Base-by-base conservation (phyloP, 2,888 invertebrate genomes). In the Melanostoma mellinum region DNA sequence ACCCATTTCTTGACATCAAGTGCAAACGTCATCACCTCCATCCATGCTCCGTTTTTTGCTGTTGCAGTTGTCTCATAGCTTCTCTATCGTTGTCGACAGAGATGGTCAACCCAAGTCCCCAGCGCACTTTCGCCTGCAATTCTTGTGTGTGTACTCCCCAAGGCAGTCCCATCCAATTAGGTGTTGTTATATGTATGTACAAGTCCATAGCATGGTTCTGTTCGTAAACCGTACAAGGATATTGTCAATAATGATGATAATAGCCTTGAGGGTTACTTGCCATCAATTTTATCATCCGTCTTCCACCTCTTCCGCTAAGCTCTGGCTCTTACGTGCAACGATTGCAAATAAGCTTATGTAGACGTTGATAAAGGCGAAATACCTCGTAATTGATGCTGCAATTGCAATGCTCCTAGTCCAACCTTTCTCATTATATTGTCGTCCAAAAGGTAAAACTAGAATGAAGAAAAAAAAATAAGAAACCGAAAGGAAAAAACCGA, bases 191-290 rank as follows among this genome's bases (percentile, higher is more conserved):
- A 72, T 75, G 78, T 63, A 38, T 38, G 20, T 20, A 20, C 20
- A 20, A 50, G 63, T 74, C 82, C 78, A 72, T 48, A 46, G 55
- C 60, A 67, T 74, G 73, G 38, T 36, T 63, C 63, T 60, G 68
- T 69, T 58, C 73, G 77, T 82, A 77, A 46, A 73, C 78, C 73
- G 82, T 78, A 82, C 78, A 82, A 82, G 73, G 73, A 82, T 82
- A 82, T 78, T 82, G 82, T 78, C 82, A 78, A 82, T 78, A 82
- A 82, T 82, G 78, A 82, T 73, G 82, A 63, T 82, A 82, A 82
- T 78, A 82, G 73, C 78, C 73, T 74, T 68, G 52, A 78, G 78
- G 68, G 73, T 74, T 65, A 73, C 42, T 82, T 69, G 73, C 73
- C 78, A 78, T 82, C 73, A 78, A 74, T 82, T 78, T 78, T 73